Conservation (phyloP, 2,797 vertebrate species). For the Tapirus indicus region DNA sequence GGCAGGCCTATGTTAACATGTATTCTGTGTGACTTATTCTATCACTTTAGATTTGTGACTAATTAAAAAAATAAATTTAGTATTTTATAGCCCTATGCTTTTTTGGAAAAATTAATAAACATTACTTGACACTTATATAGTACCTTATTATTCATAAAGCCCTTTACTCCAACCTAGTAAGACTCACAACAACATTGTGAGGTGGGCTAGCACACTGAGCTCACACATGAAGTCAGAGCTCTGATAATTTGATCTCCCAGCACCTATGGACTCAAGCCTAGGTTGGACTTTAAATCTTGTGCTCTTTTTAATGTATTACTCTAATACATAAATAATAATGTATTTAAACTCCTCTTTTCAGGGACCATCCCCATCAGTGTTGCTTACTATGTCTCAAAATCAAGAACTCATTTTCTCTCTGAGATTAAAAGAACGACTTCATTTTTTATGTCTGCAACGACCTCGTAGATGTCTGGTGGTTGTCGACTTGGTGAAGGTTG, state of each 20-base stretch:
- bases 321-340: neutral
- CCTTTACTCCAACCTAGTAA: neutral
- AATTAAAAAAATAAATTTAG: neutral
- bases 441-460: neutral
- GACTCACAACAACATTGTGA: neutral
- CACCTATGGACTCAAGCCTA: neutral
- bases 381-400: neutral
- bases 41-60: neutral
- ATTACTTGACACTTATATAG: neutral
- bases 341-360: neutral
- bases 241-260: neutral
- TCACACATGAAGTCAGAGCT: neutral
- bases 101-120: neutral
- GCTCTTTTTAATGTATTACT: neutral
- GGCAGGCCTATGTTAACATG: neutral
- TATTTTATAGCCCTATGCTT: neutral
- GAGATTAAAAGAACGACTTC: neutral
- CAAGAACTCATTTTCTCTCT: neutral
- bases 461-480: neutral
- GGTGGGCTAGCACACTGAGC: neutral
- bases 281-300: neutral
- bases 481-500: neutral
- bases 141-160: neutral
- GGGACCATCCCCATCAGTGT: neutral
- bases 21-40: neutral